Percentiles rank a stretch among this genome's conserved stretches.
phyloP scores from a whole-genome alignment of 2,113 vertebrate genomes.

The Bothrops jararaca region DNA sequence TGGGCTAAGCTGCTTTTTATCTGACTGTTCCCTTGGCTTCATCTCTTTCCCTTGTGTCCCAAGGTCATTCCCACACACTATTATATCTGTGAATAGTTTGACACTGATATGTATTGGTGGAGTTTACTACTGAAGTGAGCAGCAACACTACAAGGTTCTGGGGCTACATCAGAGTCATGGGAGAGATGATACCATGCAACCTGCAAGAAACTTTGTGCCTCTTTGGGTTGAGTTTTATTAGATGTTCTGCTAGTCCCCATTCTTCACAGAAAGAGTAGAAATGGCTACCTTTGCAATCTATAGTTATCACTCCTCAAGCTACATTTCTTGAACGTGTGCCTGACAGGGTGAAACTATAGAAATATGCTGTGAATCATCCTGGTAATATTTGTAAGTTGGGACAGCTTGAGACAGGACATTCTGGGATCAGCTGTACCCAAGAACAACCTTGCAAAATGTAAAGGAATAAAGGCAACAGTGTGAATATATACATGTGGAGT shows the following conservation, averaged over 20 bases:
- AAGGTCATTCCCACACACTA: neutral
- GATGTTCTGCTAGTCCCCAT: neutral
- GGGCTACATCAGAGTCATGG: neutral
- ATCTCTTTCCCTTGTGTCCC: neutral
- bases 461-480: neutral
- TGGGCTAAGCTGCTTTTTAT: neutral
- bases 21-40: neutral
- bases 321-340: neutral
- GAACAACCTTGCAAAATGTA: neutral
- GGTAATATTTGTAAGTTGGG: neutral
- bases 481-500: neutral
- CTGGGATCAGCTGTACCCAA: neutral
- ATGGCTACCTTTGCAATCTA: neutral
- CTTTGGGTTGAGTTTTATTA: neutral
- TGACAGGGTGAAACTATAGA: neutral
- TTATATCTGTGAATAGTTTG: neutral
- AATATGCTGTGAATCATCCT: neutral
- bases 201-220: neutral
- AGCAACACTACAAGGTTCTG: neutral
- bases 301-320: neutral
- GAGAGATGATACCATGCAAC: neutral
- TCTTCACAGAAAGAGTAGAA: neutral
- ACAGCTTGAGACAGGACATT: neutral
- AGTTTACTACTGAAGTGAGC: neutral
- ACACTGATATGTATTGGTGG: neutral